Evolutionary conservation across 2,113 vertebrate species (phyloP).

Genomic region (Ceuthmochares aereus): DNA sequence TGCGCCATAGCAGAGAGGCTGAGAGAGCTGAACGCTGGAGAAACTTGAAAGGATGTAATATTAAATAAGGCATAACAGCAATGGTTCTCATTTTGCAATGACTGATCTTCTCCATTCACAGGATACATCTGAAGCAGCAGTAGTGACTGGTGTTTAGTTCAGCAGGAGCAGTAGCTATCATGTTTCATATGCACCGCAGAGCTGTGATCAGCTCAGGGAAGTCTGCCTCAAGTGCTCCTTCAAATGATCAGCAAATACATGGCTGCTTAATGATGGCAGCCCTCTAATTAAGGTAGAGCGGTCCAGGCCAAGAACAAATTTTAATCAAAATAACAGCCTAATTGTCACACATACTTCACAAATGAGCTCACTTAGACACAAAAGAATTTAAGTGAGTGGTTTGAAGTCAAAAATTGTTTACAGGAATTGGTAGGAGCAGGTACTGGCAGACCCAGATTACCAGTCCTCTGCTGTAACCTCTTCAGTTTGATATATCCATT

Average conservation of each 20-base stretch:
- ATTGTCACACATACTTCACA: not conserved
- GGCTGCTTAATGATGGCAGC: not conserved
- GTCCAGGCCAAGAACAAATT: not conserved
- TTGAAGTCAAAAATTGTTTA: not conserved
- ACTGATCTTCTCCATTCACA: not conserved
- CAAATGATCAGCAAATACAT: not conserved
- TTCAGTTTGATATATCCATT: not conserved
- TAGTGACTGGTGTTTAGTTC: not conserved
- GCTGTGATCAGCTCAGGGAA: not conserved
- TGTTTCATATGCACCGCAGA: not conserved
- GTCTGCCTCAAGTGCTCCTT: not conserved
- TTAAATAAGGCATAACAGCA: not conserved
- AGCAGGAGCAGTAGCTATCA: not conserved
- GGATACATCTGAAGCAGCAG: not conserved
- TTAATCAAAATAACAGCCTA: not conserved
- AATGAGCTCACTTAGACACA: not conserved
- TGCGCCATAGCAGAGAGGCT: not conserved
- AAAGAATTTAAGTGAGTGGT: not conserved
- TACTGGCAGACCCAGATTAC: not conserved
- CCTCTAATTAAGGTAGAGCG: not conserved
- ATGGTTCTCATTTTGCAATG: not conserved
- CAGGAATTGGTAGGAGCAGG: not conserved
- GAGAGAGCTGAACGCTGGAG: not conserved
- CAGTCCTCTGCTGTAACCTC: not conserved
- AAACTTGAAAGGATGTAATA: not conserved